phyloP scores from a whole-genome alignment of 2,888 invertebrate genomes.

The Cheiracanthium punctorium region DNA sequence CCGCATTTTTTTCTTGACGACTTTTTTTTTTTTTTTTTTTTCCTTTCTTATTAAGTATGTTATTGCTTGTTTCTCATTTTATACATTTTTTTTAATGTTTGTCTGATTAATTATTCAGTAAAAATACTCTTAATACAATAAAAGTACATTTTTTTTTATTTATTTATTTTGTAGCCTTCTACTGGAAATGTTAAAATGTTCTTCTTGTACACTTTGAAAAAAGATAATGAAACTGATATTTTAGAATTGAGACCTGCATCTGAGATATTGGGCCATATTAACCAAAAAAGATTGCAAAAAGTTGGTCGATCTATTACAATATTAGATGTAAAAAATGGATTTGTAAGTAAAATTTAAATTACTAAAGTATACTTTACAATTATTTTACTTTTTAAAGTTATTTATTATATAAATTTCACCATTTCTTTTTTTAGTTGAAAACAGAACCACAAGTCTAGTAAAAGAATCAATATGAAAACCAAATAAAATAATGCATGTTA shows the following conservation, averaged over 20 bases:
- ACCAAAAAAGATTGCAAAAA: slow-evolving; percentile 46
- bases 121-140: not conserved
- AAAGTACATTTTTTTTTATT: not conserved
- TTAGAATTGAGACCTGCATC: slow-evolving; percentile 34
- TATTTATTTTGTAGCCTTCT: slow-evolving; percentile 28
- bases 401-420: too few relatives aligned
- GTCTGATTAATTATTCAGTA: not conserved
- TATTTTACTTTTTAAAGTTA: too few relatives aligned
- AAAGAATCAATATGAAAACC: too few relatives aligned
- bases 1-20: too few relatives aligned
- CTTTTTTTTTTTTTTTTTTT: not conserved
- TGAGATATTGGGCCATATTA: slow-evolving; percentile 23
- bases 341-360: slow-evolving; percentile 48
- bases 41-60: not conserved
- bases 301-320: slow-evolving; percentile 37
- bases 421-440: too few relatives aligned
- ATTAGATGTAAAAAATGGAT: slow-evolving; percentile 36
- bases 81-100: not conserved
- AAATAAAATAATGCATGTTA: too few relatives aligned
- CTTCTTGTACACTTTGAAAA: slow-evolving; percentile 36
- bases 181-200: slow-evolving; percentile 49
- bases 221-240: slow-evolving; percentile 29
- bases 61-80: not conserved
- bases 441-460: too few relatives aligned
- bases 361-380: too few relatives aligned